Evolutionary conservation across 2,888 invertebrate species (phyloP).

Genomic region (Sycophila texana): DNA sequence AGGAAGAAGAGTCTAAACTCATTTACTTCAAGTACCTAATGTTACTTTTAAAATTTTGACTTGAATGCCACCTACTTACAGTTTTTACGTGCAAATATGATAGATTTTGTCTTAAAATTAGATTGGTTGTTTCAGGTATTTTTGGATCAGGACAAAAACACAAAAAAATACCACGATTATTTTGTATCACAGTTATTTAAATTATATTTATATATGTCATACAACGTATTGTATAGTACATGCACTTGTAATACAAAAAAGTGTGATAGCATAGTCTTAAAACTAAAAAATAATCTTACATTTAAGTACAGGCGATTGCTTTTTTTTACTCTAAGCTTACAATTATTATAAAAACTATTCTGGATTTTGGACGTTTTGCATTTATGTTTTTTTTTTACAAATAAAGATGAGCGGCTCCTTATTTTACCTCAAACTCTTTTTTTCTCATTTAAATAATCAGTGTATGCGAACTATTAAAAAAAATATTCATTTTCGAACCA

Average conservation of each 20-base stretch:
- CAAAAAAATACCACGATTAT: slow-evolving; percentile 12
- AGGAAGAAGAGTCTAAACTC: too few species aligned
- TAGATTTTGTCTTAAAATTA: not conserved
- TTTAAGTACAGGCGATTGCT: slow-evolving; percentile 38
- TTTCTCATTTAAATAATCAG: slow-evolving; percentile 9
- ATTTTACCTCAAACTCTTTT: not conserved
- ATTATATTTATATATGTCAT: slow-evolving; percentile 57
- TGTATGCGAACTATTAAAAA: not conserved
- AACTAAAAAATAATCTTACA: slow-evolving; percentile 41
- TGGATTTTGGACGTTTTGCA: slow-evolving; percentile 37
- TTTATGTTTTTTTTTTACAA: slow-evolving; percentile 47
- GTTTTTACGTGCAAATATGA: too few species aligned
- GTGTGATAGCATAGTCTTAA: slow-evolving; percentile 20
- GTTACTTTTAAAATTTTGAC: too few species aligned
- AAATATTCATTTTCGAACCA: not conserved
- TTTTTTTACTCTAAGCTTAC: slow-evolving; percentile 49
- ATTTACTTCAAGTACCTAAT: too few species aligned
- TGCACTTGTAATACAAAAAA: slow-evolving; percentile 51
- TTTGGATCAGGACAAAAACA: not conserved
- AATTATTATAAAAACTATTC: slow-evolving; percentile 27
- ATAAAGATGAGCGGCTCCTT: slow-evolving; percentile 40
- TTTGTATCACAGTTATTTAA: slow-evolving; percentile 60
- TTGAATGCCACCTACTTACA: too few species aligned
- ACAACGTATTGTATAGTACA: slow-evolving; percentile 53
- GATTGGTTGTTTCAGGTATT: not conserved